A percentile compares a stretch with the other conserved stretches of the same genome.
Conservation (phyloP, 2,888 invertebrate genomes). For the Craniophora ligustri region DNA sequence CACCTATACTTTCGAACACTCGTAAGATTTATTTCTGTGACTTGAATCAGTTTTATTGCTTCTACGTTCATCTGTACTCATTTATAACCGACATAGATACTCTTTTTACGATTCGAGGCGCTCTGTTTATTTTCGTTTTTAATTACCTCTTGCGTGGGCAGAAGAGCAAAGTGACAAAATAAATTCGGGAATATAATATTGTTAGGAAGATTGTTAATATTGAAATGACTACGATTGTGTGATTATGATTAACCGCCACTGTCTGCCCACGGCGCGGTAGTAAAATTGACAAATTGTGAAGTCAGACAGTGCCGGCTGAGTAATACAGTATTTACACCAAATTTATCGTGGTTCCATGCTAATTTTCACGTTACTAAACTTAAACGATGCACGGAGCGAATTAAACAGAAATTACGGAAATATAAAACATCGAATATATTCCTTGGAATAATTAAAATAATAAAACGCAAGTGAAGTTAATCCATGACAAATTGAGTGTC, state of each 20-base stretch:
- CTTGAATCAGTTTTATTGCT: slow-evolving; percentile 86
- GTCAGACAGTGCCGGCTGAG: slow-evolving; percentile 58
- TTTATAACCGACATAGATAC: slow-evolving; percentile 87
- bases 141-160: slow-evolving; percentile 86
- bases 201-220: slow-evolving; percentile 58
- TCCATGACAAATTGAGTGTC: slow-evolving; percentile 41
- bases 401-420: slow-evolving; percentile 40
- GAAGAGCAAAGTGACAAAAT: slow-evolving; percentile 83
- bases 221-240: slow-evolving; percentile 59
- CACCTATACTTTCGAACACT: slow-evolving; percentile 80
- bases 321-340: slow-evolving; percentile 61
- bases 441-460: slow-evolving; percentile 43
- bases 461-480: slow-evolving; percentile 28
- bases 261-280: slow-evolving; percentile 65
- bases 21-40: slow-evolving; percentile 86
- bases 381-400: slow-evolving; percentile 32
- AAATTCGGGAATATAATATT: slow-evolving; percentile 67
- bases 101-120: slow-evolving; percentile 87
- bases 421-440: slow-evolving; percentile 24
- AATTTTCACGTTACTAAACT: slow-evolving; percentile 52
- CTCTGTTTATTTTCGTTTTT: slow-evolving; percentile 89
- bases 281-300: slow-evolving; percentile 71
- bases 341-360: slow-evolving; percentile 61
- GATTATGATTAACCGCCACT: slow-evolving; percentile 68
- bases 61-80: slow-evolving; percentile 86